Conservation (phyloP, 1,140 invertebrate species). For the Diorhabda elongata region DNA sequence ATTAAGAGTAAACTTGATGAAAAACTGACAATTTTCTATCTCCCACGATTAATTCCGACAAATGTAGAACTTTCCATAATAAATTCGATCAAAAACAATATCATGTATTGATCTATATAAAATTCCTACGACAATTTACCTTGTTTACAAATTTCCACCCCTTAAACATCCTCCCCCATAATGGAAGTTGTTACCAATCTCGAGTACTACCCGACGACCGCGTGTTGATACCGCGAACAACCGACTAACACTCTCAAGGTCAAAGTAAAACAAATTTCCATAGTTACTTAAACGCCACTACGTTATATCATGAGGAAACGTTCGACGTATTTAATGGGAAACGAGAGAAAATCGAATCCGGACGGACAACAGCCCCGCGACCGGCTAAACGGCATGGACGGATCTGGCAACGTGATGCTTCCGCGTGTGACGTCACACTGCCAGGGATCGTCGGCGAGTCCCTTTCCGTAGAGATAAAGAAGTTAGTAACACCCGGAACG, state of each 20-base stretch:
- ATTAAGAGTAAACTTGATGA: too few species aligned
- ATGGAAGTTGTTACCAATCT: neutral
- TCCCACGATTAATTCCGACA: too few species aligned
- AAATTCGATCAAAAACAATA: too few species aligned
- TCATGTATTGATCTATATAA: too few species aligned
- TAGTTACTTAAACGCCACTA: too few species aligned
- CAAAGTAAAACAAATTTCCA: neutral
- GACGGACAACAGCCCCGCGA: neutral
- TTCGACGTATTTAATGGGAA: neutral
- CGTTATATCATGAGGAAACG: too few species aligned
- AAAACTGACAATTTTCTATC: too few species aligned
- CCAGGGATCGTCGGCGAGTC: conserved; percentile 41
- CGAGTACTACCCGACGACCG: conserved; percentile 4
- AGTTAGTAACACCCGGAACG: neutral
- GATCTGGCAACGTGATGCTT: conserved; percentile 34
- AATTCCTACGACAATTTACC: conserved; percentile 21
- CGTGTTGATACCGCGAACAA: neutral
- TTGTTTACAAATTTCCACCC: conserved; percentile 40
- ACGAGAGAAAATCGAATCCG: conserved; percentile 4
- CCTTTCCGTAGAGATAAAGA: conserved; percentile 15
- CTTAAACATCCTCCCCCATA: conserved; percentile 35
- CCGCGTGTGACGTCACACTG: conserved; percentile 45
- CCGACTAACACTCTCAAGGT: neutral
- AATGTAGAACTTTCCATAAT: too few species aligned
- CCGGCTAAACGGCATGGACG: conserved; percentile 29